Percentiles rank a stretch among this genome's conserved stretches.
phyloP scores from a whole-genome alignment of 2,113 vertebrate species.

The Fregata magnificens region DNA sequence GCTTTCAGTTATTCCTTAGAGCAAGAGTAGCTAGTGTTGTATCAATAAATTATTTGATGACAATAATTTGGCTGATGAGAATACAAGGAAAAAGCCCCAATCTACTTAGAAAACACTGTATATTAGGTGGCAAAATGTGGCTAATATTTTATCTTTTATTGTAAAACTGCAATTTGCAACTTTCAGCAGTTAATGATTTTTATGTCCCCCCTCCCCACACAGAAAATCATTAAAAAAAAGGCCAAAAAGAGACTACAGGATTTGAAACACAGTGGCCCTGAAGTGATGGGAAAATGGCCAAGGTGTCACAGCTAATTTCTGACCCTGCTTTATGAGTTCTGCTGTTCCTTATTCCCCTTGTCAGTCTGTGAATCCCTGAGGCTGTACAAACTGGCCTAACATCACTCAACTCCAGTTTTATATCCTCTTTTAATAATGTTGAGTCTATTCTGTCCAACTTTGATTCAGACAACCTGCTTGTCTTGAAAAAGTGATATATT shows the following conservation, averaged over 20 bases:
- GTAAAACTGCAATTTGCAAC: constrained; percentile 52
- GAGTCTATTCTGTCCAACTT: constrained; percentile 83
- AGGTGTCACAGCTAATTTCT: constrained; percentile 82
- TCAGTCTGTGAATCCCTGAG: constrained; percentile 82
- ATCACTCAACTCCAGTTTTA: constrained; percentile 85
- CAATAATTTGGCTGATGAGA: constrained; percentile 51
- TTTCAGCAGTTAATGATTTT: neutral
- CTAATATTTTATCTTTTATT: constrained; percentile 47
- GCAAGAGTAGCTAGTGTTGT: constrained; percentile 42
- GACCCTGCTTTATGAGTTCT: constrained; percentile 78
- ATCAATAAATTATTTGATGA: constrained; percentile 49
- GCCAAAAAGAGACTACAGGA: constrained; percentile 63
- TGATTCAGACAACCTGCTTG: constrained; percentile 86
- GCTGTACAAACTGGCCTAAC: constrained; percentile 83
- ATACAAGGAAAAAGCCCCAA: constrained; percentile 26
- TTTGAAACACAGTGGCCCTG: constrained; percentile 74
- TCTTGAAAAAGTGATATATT: constrained; percentile 85
- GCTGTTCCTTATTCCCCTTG: constrained; percentile 78
- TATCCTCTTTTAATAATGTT: constrained; percentile 85
- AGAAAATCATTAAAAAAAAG: constrained; percentile 45
- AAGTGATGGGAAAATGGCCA: constrained; percentile 79
- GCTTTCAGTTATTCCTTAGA: constrained; percentile 13
- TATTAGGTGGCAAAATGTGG: constrained; percentile 50
- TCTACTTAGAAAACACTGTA: constrained; percentile 14
- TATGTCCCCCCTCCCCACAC: neutral